Percentiles rank a stretch among this genome's conserved stretches.
phyloP scores from a whole-genome alignment of 2,888 invertebrate species.

The Carcina quercana region DNA sequence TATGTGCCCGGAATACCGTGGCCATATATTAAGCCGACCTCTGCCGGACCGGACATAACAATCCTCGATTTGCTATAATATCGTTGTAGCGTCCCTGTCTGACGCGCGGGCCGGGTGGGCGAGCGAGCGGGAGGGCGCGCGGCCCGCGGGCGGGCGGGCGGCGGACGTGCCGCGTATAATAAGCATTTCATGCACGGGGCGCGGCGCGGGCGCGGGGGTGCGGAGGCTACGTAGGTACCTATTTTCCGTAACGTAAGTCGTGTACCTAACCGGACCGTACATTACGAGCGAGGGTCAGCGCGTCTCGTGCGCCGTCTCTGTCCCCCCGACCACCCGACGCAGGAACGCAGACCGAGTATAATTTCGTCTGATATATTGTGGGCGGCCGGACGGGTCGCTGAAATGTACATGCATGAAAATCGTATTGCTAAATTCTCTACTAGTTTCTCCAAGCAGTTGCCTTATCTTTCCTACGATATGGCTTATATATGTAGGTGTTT shows the following conservation, averaged over 20 bases:
- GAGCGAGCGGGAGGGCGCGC: conserved; percentile 43
- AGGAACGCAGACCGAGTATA: conserved; percentile 55
- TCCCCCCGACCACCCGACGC: conserved; percentile 53
- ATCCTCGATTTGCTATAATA: conserved; percentile 76
- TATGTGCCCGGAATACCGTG: conserved; percentile 75
- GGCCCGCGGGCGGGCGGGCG: conserved; percentile 55
- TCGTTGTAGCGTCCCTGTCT: conserved; percentile 63
- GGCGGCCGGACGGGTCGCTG: conserved; percentile 47
- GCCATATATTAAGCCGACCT: conserved; percentile 75
- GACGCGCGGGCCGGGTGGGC: conserved; percentile 34
- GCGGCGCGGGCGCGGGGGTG: conserved; percentile 56
- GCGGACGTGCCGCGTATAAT: conserved; percentile 75
- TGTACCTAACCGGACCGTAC: conserved; percentile 75
- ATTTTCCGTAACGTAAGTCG: conserved; percentile 73
- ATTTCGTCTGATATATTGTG: conserved; percentile 70
- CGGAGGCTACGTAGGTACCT: conserved; percentile 64
- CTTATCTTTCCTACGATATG: neutral
- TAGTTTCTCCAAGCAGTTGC: neutral
- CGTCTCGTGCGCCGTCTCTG: conserved; percentile 58
- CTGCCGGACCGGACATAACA: conserved; percentile 75
- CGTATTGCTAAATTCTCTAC: conserved; percentile 17
- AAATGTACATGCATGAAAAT: conserved; percentile 62
- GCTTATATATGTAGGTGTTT: conserved; percentile 17
- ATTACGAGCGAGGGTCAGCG: conserved; percentile 74
- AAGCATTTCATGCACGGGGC: conserved; percentile 77